These are phyloP conservation scores for Ciconia boyciana DNA, from an alignment of 2,113 vertebrate genomes.

Conservation along the genomic window DNA sequence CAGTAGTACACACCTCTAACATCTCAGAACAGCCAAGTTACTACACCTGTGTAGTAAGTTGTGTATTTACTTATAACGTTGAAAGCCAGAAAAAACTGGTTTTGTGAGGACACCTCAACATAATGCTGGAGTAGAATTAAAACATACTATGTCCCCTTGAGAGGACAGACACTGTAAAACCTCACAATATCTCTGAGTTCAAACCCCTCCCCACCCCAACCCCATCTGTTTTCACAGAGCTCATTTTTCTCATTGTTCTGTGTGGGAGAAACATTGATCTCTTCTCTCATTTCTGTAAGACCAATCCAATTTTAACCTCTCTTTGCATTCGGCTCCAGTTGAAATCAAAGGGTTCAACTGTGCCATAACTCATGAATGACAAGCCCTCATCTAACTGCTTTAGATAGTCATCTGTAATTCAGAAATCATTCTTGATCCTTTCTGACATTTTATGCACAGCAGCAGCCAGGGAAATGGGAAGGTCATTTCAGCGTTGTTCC, in stretches of 20 bases:
- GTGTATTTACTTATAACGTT: not conserved
- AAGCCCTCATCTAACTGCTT: not conserved
- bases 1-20: not conserved
- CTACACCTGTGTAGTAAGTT: not conserved
- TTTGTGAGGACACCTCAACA: not conserved
- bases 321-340: not conserved
- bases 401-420: not conserved
- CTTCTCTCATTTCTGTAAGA: not conserved
- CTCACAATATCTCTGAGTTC: not conserved
- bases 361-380: not conserved
- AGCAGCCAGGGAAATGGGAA: not conserved
- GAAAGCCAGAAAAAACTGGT: fast-evolving
- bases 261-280: not conserved
- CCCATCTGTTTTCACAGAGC: not conserved
- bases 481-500: not conserved
- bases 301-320: not conserved
- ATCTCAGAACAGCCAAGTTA: not conserved
- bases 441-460: not conserved
- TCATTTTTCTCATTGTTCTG: not conserved
- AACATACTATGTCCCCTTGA: not conserved
- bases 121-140: not conserved
- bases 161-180: not conserved
- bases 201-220: not conserved
- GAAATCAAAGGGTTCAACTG: not conserved
- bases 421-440: not conserved